A percentile compares a stretch with the other conserved stretches of the same genome.
Conservation (phyloP, 2,888 invertebrate species). For the Aspidiotus rigidus region DNA sequence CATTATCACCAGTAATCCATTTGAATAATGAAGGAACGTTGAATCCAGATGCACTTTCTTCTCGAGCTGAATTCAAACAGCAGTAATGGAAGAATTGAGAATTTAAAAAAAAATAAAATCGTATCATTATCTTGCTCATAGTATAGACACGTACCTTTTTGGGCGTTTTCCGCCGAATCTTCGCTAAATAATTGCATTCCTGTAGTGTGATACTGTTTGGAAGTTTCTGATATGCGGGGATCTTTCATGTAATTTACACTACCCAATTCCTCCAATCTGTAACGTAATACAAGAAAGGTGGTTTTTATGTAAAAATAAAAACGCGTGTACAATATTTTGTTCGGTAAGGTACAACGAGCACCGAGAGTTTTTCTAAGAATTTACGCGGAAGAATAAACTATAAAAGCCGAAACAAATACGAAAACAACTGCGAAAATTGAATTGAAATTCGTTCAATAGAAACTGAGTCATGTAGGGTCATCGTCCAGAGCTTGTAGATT, state of each 20-base stretch:
- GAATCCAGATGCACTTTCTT: conserved; percentile 12
- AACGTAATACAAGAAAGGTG: not conserved
- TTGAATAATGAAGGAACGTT: conserved; percentile 19
- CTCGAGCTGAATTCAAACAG: conserved; percentile 11
- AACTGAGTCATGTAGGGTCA: too few relatives aligned
- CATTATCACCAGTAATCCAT: conserved; percentile 25
- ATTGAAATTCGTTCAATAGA: too few relatives aligned
- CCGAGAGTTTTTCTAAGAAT: too few relatives aligned
- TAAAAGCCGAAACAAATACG: too few relatives aligned
- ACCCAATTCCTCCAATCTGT: conserved; percentile 11
- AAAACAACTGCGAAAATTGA: too few relatives aligned
- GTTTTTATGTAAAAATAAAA: not conserved
- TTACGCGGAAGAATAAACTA: too few relatives aligned
- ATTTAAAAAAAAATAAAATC: not conserved
- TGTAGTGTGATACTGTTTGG: conserved; percentile 17
- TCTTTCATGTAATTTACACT: conserved; percentile 28
- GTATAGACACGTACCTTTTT: not conserved
- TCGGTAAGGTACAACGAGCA: too few relatives aligned
- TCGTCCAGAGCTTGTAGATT: too few relatives aligned
- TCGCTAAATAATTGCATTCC: conserved; percentile 23
- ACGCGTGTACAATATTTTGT: not conserved
- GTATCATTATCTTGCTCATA: not conserved
- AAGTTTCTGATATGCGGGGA: conserved; percentile 27
- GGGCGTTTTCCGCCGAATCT: not conserved
- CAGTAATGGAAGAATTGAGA: not conserved